Evolutionary conservation across 2,797 vertebrate genomes (phyloP), one percentile per base, ranked within the genome.

Genomic region (Botia kubotai): DNA sequence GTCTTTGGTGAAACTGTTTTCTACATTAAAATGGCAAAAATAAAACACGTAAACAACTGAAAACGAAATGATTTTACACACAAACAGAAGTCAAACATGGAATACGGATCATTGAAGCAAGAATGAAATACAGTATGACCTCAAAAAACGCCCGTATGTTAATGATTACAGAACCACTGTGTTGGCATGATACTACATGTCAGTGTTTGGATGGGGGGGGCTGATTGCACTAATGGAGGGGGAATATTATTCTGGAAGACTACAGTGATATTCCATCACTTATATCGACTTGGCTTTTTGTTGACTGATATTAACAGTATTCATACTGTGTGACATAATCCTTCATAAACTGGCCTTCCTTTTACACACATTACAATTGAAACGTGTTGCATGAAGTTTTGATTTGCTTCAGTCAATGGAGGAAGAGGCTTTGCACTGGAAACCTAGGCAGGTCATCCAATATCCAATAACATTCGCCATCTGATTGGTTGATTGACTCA

Each of bases 1-100:
- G 75, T 83, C 84, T 86, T 86, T 86, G 84, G 84, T 86, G 79
- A 79, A 84, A 77, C 71, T 14, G 2, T 52, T 72, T 48, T 68
- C 53, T 48, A 46, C n/a, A n/a, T n/a, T n/a, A n/a, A n/a, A n/a
- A n/a, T 58, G 53, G 46, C 52, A 69, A 72, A 70, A 77, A 68
- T 36, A 53, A 80, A 65, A 63, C 23, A 75, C 50, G 46, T 68
- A 69, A 74, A 81, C 72, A 71, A 72, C 57, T 72, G 21, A 65
- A 71, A n/a, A 43, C 65, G 46, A 79, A 72, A 79, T 79, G 58
- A 63, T 50, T 77, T 48, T 46, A 13, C 63, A 68, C 68, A 77
- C 65, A 76, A 50, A 2, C 52, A 17, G 23, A 26, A 8, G 10
- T 55, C 29, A 52, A n/a, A 21, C 19, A 58, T 53, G 52, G 52